Conservation (phyloP, 1,140 invertebrate species). For the Drosophila sulfurigaster region DNA sequence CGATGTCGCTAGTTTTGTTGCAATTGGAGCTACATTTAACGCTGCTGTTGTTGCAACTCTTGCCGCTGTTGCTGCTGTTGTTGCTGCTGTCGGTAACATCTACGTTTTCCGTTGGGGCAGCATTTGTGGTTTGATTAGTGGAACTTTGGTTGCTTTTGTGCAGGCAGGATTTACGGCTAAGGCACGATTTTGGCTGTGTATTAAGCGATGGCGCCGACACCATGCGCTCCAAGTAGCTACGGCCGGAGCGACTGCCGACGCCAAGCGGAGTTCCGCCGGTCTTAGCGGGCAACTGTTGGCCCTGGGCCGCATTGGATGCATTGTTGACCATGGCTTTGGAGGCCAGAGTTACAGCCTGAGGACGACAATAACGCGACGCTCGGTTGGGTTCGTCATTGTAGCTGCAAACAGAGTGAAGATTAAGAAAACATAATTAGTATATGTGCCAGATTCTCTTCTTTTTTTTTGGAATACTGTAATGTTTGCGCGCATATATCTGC, state of each 20-base stretch:
- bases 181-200: conserved; percentile 76
- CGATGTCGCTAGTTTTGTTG: conserved; percentile 24
- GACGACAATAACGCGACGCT: conserved; percentile 79
- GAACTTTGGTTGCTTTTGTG: conserved; percentile 56
- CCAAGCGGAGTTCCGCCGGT: conserved; percentile 61
- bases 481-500: conserved; percentile 29
- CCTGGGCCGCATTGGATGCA: conserved; percentile 63
- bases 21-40: conserved; percentile 17
- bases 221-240: conserved; percentile 77
- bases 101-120: conserved; percentile 33
- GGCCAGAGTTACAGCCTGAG: conserved; percentile 79
- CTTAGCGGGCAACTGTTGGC: conserved; percentile 56
- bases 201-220: conserved; percentile 70
- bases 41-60: conserved; percentile 18
- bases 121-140: conserved; percentile 37
- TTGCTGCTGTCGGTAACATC: conserved; percentile 49
- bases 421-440: conserved; percentile 11
- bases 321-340: conserved; percentile 84
- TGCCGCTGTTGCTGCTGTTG: conserved; percentile 11
- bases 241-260: conserved; percentile 69
- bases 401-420: conserved; percentile 55
- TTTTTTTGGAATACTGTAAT: conserved; percentile 2
- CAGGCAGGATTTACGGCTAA: conserved; percentile 80
- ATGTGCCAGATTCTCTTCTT: conserved; percentile 7
- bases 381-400: conserved; percentile 81